These are phyloP conservation scores for Trachelus stipa DNA, from an alignment of 2,888 invertebrate species.

Conservation along the genomic window DNA sequence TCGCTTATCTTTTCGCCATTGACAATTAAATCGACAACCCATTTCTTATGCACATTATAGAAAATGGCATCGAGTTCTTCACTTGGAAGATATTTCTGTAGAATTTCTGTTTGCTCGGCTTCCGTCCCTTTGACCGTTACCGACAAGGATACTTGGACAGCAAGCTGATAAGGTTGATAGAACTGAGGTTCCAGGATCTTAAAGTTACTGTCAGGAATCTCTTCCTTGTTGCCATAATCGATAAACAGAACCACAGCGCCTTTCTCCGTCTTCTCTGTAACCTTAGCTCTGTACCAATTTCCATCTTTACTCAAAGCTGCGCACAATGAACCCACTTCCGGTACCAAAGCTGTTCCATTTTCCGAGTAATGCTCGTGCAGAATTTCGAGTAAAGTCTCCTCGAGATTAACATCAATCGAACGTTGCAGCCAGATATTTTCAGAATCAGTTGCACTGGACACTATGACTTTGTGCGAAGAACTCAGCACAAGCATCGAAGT, in stretches of 20 bases:
- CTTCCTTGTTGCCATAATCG: constrained; percentile 80
- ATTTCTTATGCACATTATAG: constrained; percentile 69
- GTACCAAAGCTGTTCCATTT: constrained; percentile 66
- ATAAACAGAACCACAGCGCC: constrained; percentile 71
- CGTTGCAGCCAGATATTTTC: constrained; percentile 76
- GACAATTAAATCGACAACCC: constrained; percentile 70
- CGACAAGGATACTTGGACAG: constrained; percentile 54
- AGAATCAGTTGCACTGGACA: constrained; percentile 72
- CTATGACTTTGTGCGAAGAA: constrained; percentile 71
- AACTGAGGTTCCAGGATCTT: constrained; percentile 61
- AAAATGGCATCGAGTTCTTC: constrained; percentile 71
- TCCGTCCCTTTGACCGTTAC: constrained; percentile 57
- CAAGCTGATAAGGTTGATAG: constrained; percentile 51
- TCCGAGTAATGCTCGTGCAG: constrained; percentile 72
- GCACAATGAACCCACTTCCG: constrained; percentile 71
- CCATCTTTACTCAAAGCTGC: constrained; percentile 74
- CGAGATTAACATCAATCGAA: constrained; percentile 66
- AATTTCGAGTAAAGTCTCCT: constrained; percentile 68
- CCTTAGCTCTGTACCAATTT: constrained; percentile 79
- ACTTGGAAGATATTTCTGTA: constrained; percentile 54
- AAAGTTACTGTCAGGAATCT: constrained; percentile 66
- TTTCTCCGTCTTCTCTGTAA: constrained; percentile 66
- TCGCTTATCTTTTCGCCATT: constrained; percentile 70
- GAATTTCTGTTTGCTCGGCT: constrained; percentile 64
- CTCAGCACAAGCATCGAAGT: constrained; percentile 75